Conservation (phyloP, 2,888 invertebrate species). For the Petrophora chlorosata region DNA sequence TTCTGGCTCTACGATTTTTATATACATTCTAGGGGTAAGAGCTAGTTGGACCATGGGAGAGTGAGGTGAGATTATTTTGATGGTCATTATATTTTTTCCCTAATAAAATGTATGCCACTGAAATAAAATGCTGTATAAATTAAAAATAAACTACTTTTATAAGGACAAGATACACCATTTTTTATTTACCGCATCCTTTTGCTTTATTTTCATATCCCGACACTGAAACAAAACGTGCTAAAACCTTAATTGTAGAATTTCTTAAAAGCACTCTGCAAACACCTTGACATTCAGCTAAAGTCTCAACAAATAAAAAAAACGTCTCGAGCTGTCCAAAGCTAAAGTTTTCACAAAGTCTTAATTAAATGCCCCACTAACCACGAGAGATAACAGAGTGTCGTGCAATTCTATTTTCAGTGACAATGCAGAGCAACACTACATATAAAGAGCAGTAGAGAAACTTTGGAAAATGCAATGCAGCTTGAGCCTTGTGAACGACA, state of each 20-base stretch:
- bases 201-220: not conserved
- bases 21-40: too few species aligned
- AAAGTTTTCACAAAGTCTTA: constrained; percentile 45
- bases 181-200: not conserved
- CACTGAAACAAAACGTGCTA: constrained; percentile 3
- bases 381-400: constrained; percentile 51
- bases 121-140: too few species aligned
- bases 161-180: too few species aligned
- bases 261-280: constrained; percentile 18
- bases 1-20: too few species aligned
- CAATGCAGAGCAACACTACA: constrained; percentile 38
- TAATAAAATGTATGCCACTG: too few species aligned
- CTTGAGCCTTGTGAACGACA: too few species aligned
- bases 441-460: constrained; percentile 3
- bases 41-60: too few species aligned
- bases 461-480: too few species aligned
- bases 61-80: too few species aligned
- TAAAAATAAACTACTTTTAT: too few species aligned
- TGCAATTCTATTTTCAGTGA: constrained; percentile 53
- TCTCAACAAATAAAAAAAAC: constrained; percentile 27
- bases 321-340: constrained; percentile 10
- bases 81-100: too few species aligned
- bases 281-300: constrained; percentile 33
- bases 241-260: constrained; percentile 1
- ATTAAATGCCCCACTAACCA: constrained; percentile 51